phyloP scores from a whole-genome alignment of 2,113 vertebrate genomes.

The Nothobranchius kuhntae region DNA sequence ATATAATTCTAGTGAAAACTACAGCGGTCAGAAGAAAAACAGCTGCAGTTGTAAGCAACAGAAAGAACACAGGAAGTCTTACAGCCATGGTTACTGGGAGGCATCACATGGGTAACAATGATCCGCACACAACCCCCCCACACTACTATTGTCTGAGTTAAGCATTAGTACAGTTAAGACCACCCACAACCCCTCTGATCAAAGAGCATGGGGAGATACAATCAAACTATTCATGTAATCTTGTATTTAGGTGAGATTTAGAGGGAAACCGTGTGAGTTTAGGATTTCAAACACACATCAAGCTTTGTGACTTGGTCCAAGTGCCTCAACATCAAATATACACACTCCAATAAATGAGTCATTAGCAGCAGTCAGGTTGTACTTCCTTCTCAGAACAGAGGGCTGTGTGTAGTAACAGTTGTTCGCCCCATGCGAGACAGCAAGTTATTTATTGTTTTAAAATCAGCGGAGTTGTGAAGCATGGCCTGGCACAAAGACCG shows the following conservation, averaged over 20 bases:
- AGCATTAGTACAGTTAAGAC: slow-evolving; percentile 67
- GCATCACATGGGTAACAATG: slow-evolving; percentile 32
- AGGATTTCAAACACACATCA: slow-evolving; percentile 33
- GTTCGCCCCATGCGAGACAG: slow-evolving; percentile 16
- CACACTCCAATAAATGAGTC: slow-evolving; percentile 17
- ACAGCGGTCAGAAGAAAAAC: slow-evolving; percentile 22
- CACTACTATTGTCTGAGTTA: slow-evolving; percentile 45
- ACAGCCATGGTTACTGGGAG: slow-evolving; percentile 37
- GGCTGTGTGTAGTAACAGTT: slow-evolving; percentile 21
- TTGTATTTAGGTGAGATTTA: slow-evolving; percentile 57
- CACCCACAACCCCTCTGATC: slow-evolving; percentile 71
- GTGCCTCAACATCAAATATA: slow-evolving; percentile 9
- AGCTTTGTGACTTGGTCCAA: slow-evolving; percentile 29
- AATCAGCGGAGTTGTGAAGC: slow-evolving; percentile 32
- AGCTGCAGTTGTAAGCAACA: slow-evolving; percentile 24
- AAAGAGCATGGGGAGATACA: slow-evolving; percentile 59
- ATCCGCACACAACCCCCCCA: slow-evolving; percentile 18
- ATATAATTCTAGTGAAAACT: slow-evolving; percentile 17
- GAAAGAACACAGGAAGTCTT: slow-evolving; percentile 35
- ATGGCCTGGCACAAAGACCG: slow-evolving; percentile 55
- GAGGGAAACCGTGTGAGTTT: slow-evolving; percentile 30
- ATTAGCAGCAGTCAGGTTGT: slow-evolving; percentile 18
- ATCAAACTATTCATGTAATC: slow-evolving; percentile 65
- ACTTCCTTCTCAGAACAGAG: slow-evolving; percentile 26
- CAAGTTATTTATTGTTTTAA: slow-evolving; percentile 61